Evolutionary conservation across 2,888 invertebrate genomes (phyloP), one percentile per base, ranked within the genome.

Genomic region (Odiellus spinosus): DNA sequence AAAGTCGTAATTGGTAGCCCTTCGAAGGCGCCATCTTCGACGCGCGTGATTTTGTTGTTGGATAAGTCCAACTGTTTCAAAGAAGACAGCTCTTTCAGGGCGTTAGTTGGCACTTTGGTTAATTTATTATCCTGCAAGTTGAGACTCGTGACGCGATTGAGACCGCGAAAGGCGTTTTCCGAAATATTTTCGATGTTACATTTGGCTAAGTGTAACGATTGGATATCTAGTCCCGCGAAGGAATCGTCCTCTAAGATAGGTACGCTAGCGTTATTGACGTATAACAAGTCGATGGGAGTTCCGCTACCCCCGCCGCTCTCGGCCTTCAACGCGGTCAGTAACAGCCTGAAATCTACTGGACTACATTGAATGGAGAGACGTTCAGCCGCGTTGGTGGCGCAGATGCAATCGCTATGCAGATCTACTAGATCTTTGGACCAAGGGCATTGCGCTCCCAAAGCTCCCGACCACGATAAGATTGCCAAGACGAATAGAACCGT

Each of bases 21-120:
- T 33, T 69, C 69, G 61, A 90, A 88, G 0, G 85, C 79, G 50
- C 77, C 75, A 53, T 80, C 76, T n/a, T 77, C 76, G 51, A 90
- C 76, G 40, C 68, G 66, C 2, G 71, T 71, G 45, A 90, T 80
- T 53, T 74, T 74, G 65, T 90, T 90, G 63, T 80, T 77, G 0
- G 87, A 86, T 54, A 90, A 70, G 64, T 90, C 90, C 47, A 90
- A 68, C 33, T 87, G 72, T 18, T 82, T 79, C 5, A 90, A 70
- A 57, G 76, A 80, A 34, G 69, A 71, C 40, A 90, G 67, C 42
- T 70, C 67, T 60, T 73, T 74, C 12, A 90, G 66, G 34, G 82
- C 78, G 45, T 73, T 74, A 1, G 78, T 76, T 2, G 90, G 88
- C 44, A 90, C 76, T 60, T 80, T 79, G 12, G 73, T 72, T 39